phyloP scores from a whole-genome alignment of 2,888 invertebrate genomes.

The Drosophila kambysellisi region DNA sequence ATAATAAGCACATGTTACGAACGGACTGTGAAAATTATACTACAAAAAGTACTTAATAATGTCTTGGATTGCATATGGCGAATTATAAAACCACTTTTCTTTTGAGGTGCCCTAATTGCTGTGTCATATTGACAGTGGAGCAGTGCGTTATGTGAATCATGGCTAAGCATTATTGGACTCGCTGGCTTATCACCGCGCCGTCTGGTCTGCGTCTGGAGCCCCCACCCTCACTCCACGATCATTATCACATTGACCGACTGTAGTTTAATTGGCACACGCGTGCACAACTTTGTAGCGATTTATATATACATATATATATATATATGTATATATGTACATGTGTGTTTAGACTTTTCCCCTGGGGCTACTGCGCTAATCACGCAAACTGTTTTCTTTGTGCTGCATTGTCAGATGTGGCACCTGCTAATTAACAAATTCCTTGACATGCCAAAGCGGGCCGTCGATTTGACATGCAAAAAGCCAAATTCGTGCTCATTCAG shows the following conservation, averaged over 20 bases:
- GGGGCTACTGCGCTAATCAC: constrained; percentile 3
- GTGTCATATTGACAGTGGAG: not conserved
- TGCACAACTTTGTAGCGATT: not conserved
- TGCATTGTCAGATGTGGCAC: constrained; percentile 26
- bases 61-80: not conserved
- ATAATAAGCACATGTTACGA: not conserved
- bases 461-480: constrained; percentile 39
- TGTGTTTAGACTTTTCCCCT: not conserved
- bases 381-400: constrained; percentile 36
- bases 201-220: constrained; percentile 51
- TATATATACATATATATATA: not conserved
- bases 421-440: constrained; percentile 69
- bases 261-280: constrained; percentile 42
- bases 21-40: not conserved
- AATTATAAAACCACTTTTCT: not conserved
- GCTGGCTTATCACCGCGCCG: constrained; percentile 68
- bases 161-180: constrained; percentile 8
- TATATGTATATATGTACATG: accelerated
- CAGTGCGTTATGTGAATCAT: constrained; percentile 21
- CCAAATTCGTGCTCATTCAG: constrained; percentile 61
- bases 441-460: constrained; percentile 51
- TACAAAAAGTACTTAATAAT: not conserved
- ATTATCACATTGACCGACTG: constrained; percentile 43
- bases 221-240: constrained; percentile 7
- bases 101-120: not conserved